These are phyloP conservation scores for Theonella swinhoei DNA, from an alignment of 37 sponge, comb jelly and placozoan species.

Conservation along the genomic window DNA sequence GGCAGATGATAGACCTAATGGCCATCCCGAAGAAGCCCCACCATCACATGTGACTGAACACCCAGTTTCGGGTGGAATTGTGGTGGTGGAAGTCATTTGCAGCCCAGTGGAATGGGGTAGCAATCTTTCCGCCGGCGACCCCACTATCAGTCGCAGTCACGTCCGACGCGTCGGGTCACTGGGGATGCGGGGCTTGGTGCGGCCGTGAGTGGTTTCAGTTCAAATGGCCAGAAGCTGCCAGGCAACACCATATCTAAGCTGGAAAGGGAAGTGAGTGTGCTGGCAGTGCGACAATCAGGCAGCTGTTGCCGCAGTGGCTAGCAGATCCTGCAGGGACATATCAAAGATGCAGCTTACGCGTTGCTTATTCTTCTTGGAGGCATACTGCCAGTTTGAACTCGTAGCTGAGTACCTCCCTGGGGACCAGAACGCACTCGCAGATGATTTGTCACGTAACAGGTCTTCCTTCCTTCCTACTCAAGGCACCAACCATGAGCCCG, in stretches of 20 bases:
- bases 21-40: constrained; percentile 1
- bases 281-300: constrained; percentile 33
- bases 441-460: constrained; percentile 49
- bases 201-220: constrained; percentile 39
- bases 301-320: constrained; percentile 22
- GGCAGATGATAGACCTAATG: constrained; percentile 9
- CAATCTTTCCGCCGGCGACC: neutral
- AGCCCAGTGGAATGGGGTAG: constrained; percentile 50
- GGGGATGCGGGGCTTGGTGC: constrained; percentile 60
- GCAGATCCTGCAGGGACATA: neutral
- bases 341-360: constrained; percentile 24
- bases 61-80: constrained; percentile 44
- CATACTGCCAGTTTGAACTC: constrained; percentile 12
- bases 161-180: constrained; percentile 59
- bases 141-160: neutral
- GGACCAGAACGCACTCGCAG: constrained; percentile 22
- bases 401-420: constrained; percentile 25
- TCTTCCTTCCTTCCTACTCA: neutral
- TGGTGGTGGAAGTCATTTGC: constrained; percentile 51
- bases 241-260: neutral
- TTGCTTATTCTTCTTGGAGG: constrained; percentile 43
- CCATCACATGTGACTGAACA: constrained; percentile 50
- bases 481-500: neutral
- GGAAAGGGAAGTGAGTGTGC: neutral
- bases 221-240: neutral